These are phyloP conservation scores for Pimephales promelas DNA, from an alignment of 2,113 vertebrate genomes.

Conservation along the genomic window DNA sequence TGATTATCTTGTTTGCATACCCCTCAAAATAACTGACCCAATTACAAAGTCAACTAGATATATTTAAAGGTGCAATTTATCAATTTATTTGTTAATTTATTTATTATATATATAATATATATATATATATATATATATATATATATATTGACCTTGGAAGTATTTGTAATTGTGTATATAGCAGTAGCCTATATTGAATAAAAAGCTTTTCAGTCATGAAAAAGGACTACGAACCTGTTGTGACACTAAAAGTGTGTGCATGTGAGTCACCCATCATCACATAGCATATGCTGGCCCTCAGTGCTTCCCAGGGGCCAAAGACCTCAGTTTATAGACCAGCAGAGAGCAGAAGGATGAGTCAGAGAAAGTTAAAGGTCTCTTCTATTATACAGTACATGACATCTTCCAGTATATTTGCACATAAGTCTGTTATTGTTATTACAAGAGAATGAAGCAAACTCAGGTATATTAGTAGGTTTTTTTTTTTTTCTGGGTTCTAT, in stretches of 20 bases:
- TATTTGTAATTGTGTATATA: conserved; percentile 57
- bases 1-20: conserved; percentile 30
- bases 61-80: conserved; percentile 17
- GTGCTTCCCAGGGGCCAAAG: conserved; percentile 39
- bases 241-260: conserved; percentile 63
- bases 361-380: conserved; percentile 48
- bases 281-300: conserved; percentile 59
- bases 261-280: conserved; percentile 64
- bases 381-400: conserved; percentile 14
- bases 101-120: too few species aligned
- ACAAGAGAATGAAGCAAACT: conserved; percentile 17
- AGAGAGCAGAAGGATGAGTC: conserved; percentile 63
- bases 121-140: too few species aligned
- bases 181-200: conserved; percentile 67
- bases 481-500: neutral
- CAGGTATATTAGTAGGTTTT: too few species aligned
- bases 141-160: neutral
- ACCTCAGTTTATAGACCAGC: conserved; percentile 48
- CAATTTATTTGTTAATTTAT: neutral
- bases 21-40: conserved; percentile 11
- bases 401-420: neutral
- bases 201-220: conserved; percentile 64
- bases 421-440: neutral
- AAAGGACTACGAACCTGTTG: conserved; percentile 62
- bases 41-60: conserved; percentile 10